These are phyloP conservation scores for Eupsilia transversa DNA, from an alignment of 2,888 invertebrate species.

Conservation along the genomic window DNA sequence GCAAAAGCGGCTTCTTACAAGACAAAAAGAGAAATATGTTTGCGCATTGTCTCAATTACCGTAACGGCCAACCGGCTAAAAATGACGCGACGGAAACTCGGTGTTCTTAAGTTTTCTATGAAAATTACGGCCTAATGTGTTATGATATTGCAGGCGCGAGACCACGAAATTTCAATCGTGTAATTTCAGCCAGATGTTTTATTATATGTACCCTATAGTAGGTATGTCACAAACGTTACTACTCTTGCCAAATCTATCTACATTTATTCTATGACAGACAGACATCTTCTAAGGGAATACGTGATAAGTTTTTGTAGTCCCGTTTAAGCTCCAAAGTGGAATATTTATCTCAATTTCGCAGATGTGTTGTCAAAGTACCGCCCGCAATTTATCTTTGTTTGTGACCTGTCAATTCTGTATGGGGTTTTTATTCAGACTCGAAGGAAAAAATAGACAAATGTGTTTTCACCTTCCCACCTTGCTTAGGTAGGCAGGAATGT, in stretches of 20 bases:
- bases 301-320: conserved; percentile 14
- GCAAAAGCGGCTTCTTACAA: not conserved
- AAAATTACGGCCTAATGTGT: not conserved
- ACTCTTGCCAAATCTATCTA: conserved; percentile 7
- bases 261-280: not conserved
- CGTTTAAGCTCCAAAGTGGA: conserved; percentile 5
- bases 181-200: not conserved
- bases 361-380: conserved; percentile 22
- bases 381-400: conserved; percentile 46
- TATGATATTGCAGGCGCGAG: not conserved
- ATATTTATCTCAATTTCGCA: conserved; percentile 47
- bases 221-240: not conserved
- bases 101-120: not conserved
- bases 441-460: not conserved
- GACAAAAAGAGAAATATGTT: not conserved
- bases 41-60: not conserved
- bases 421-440: conserved; percentile 20
- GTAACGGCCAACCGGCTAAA: not conserved
- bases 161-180: not conserved
- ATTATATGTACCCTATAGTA: not conserved
- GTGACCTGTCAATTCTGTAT: conserved; percentile 5
- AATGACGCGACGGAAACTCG: not conserved
- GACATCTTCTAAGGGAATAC: conserved; percentile 9
- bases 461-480: not conserved
- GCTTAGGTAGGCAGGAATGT: too few species aligned